Evolutionary conservation across 2,113 vertebrate species (phyloP), one percentile per base, ranked within the genome.

Genomic region (Uropsilus gracilis): DNA sequence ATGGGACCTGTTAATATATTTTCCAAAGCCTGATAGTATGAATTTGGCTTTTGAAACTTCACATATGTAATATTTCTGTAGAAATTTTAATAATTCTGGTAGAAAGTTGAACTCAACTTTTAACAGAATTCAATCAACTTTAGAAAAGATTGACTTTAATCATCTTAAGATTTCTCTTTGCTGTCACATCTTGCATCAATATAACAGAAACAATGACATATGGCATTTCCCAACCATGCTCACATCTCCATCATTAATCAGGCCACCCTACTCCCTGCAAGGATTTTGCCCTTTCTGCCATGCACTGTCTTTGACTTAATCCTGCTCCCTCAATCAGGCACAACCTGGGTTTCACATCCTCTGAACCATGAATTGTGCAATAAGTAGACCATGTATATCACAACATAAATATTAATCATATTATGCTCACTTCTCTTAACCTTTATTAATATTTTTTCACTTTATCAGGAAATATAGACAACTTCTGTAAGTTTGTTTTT

Each of bases 21-120:
- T 88, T 59, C 61, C 53, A 5, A 75, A 71, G 1, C 10, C 5
- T 55, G 53, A 82, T 7, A 37, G 17, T 42, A 42, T 18, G 8
- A 68, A 30, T 80, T 86, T 72, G 37, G 28, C 16, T 66, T 92
- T 92, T 46, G 26, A 77, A 80, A 86, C 50, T 63, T 72, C 24
- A 59, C 13, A 26, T 28, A 77, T 46, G 1, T 17, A 50, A 28
- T 81, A 34, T 83, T 73, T 73, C 61, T n/a, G 63, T 89, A 30
- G 1, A 53, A 85, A 55, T n/a, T n/a, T n/a, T 17, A 66, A 64
- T 61, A n/a, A n/a, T n/a, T n/a, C n/a, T n/a, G n/a, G n/a, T n/a
- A n/a, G n/a, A n/a, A n/a, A n/a, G n/a, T n/a, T n/a, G n/a, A n/a
- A n/a, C 8, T 48, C 26, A 46, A 53, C 28, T 84, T 81, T 78